phyloP scores from a whole-genome alignment of 1,140 invertebrate species.

The Oryzaephilus surinamensis region DNA sequence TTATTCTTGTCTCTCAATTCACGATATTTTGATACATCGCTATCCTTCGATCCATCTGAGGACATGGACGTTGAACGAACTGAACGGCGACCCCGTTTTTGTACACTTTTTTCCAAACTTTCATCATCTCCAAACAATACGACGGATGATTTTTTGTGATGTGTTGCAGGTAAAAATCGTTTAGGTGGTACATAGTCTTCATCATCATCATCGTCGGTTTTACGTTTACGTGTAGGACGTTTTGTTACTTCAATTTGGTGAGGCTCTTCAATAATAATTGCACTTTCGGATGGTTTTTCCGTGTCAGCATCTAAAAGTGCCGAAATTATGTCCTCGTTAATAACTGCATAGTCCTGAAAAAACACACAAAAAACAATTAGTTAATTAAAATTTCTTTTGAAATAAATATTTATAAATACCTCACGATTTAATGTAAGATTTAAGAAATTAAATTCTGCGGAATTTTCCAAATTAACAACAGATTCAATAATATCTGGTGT shows the following conservation, averaged over 20 bases:
- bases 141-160: slow-evolving; percentile 4
- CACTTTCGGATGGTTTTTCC: slow-evolving; percentile 4
- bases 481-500: slow-evolving; percentile 29
- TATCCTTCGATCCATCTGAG: slow-evolving; percentile 34
- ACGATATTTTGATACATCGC: slow-evolving; percentile 41
- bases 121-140: neutral
- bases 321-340: slow-evolving; percentile 13
- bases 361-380: neutral
- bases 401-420: slow-evolving; percentile 15
- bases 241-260: slow-evolving; percentile 1
- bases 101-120: neutral
- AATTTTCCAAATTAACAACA: slow-evolving; percentile 19
- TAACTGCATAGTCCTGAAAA: slow-evolving; percentile 2
- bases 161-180: slow-evolving; percentile 3
- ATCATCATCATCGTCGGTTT: slow-evolving; percentile 20
- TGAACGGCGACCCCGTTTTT: slow-evolving; percentile 26
- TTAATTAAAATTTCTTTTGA: too few relatives aligned
- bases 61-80: slow-evolving; percentile 23
- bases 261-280: slow-evolving; percentile 7
- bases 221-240: slow-evolving; percentile 8
- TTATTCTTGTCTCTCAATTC: slow-evolving; percentile 64
- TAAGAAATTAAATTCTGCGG: slow-evolving; percentile 3
- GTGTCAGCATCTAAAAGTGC: slow-evolving; percentile 10
- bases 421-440: neutral
- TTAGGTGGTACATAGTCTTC: slow-evolving; percentile 29